Conservation (phyloP, 2,888 invertebrate species). For the Drosophila macrospina region DNA sequence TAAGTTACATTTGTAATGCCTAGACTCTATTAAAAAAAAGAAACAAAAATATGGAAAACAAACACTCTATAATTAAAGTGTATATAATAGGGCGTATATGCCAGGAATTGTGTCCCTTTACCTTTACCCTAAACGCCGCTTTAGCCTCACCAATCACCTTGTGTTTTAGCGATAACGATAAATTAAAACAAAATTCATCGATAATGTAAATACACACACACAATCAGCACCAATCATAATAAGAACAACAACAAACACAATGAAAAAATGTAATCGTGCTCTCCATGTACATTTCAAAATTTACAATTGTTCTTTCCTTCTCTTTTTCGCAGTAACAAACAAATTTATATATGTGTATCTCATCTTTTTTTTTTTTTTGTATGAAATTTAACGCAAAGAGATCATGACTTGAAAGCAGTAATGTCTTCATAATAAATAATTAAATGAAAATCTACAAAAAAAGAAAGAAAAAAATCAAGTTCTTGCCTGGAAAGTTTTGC, state of each 20-base stretch:
- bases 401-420: constrained; percentile 45
- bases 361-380: constrained; percentile 24
- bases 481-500: background rate
- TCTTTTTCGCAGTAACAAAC: constrained; percentile 9
- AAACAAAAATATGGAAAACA: constrained; percentile 10
- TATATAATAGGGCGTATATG: constrained; percentile 52
- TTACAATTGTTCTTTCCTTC: constrained; percentile 4
- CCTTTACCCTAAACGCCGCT: background rate
- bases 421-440: constrained; percentile 40
- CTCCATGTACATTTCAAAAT: constrained; percentile 45
- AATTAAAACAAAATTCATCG: constrained; percentile 46
- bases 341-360: constrained; percentile 27
- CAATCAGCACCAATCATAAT: constrained; percentile 27
- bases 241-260: constrained; percentile 11
- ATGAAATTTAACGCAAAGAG: constrained; percentile 37
- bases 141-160: constrained; percentile 31
- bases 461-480: background rate
- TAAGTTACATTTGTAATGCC: constrained; percentile 61
- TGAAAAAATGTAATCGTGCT: constrained; percentile 33
- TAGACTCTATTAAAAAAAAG: constrained; percentile 42
- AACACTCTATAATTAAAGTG: constrained; percentile 33
- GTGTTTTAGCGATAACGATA: constrained; percentile 50
- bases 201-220: constrained; percentile 56
- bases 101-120: constrained; percentile 35
- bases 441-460: constrained; percentile 4